These are phyloP conservation scores for Lordiphosa stackelbergi DNA, from an alignment of 1,140 invertebrate species.

Conservation along the genomic window DNA sequence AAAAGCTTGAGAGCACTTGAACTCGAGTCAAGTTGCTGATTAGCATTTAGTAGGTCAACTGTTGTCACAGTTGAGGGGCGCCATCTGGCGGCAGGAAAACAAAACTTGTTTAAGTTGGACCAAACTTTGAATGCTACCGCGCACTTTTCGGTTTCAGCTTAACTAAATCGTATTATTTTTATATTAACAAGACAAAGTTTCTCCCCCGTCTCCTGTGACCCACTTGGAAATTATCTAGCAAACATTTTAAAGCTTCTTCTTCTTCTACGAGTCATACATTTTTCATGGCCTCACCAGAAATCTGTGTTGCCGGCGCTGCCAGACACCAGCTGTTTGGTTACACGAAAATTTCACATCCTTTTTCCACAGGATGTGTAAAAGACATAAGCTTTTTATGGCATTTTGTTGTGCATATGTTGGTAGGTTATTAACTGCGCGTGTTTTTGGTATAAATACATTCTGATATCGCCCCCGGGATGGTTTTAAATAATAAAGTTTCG, in stretches of 20 bases:
- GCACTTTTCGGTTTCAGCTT: constrained; percentile 38
- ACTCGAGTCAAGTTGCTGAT: constrained; percentile 57
- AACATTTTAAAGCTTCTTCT: constrained; percentile 26
- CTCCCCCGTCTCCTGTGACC: constrained; percentile 20
- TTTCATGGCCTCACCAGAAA: constrained; percentile 47
- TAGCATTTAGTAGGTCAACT: constrained; percentile 72
- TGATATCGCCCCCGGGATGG: constrained; percentile 41
- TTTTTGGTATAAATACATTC: constrained; percentile 31
- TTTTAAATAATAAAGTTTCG: constrained; percentile 46
- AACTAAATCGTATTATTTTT: constrained; percentile 70
- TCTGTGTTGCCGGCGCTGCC: not conserved
- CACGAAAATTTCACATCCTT: constrained; percentile 47
- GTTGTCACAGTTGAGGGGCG: constrained; percentile 16
- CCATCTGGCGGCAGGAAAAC: constrained; percentile 22
- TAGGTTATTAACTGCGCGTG: constrained; percentile 50
- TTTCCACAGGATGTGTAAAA: constrained; percentile 41
- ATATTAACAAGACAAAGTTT: constrained; percentile 59
- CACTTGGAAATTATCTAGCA: constrained; percentile 48
- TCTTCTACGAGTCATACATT: constrained; percentile 24
- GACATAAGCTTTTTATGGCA: constrained; percentile 65
- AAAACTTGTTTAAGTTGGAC: constrained; percentile 22
- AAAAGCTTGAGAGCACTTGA: constrained; percentile 28
- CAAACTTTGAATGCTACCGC: constrained; percentile 27
- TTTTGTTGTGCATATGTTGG: constrained; percentile 23
- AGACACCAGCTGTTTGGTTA: constrained; percentile 48